phyloP scores from a whole-genome alignment of 2,797 vertebrate genomes.

The Margarornis squamiger region DNA sequence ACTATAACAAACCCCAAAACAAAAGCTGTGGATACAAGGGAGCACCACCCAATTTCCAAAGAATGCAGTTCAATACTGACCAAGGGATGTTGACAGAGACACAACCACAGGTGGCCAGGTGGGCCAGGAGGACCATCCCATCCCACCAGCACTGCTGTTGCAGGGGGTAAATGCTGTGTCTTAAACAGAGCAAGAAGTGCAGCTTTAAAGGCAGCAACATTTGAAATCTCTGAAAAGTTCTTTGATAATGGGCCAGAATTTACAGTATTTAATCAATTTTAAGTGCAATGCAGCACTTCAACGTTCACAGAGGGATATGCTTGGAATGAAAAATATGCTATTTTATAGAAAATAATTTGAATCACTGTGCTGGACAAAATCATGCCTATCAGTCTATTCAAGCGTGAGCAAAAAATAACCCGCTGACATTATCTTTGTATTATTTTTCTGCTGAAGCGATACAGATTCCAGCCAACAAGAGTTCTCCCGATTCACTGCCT shows the following conservation, averaged over 20 bases:
- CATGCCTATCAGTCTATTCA: slow-evolving; percentile 25
- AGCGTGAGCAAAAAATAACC: slow-evolving; percentile 26
- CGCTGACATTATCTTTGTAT: slow-evolving; percentile 46
- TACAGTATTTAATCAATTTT: slow-evolving; percentile 32
- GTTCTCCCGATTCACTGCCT: background rate
- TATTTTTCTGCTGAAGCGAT: background rate
- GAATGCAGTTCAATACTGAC: background rate
- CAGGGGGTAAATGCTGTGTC: fast-evolving
- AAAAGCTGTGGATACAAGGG: fast-evolving
- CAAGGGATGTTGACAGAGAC: fast-evolving
- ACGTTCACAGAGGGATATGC: background rate
- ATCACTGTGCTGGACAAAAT: slow-evolving; percentile 40
- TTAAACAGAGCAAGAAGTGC: background rate
- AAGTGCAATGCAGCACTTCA: background rate
- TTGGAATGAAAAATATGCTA: slow-evolving; percentile 1
- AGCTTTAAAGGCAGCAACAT: background rate
- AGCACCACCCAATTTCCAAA: background rate
- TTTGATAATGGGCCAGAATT: background rate
- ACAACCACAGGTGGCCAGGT: background rate
- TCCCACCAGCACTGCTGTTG: too few species aligned
- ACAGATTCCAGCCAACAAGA: background rate
- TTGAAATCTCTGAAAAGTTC: background rate
- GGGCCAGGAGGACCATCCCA: background rate
- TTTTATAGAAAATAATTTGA: slow-evolving; percentile 32
- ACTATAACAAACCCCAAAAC: background rate